Percentiles rank a stretch among this genome's conserved stretches.
phyloP scores from a whole-genome alignment of 2,888 invertebrate genomes.

The Drosophila formosana region DNA sequence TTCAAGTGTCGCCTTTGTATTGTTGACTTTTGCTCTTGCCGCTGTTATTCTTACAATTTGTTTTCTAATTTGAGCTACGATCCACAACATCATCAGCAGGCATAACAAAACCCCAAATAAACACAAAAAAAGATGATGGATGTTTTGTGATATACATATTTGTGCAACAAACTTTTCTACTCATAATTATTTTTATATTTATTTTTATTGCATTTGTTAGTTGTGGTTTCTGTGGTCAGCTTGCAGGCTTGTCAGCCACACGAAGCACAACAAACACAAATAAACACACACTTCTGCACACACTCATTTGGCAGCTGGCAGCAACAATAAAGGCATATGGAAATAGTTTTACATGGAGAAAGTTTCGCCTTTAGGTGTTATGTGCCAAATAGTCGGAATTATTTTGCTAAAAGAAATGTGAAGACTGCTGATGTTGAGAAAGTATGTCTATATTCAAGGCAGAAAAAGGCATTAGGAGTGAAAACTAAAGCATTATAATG shows the following conservation, averaged over 20 bases:
- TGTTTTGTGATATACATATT: slow-evolving; percentile 15
- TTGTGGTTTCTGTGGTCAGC: slow-evolving; percentile 66
- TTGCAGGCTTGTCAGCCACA: slow-evolving; percentile 28
- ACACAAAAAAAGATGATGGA: slow-evolving; percentile 19
- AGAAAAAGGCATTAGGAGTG: slow-evolving; percentile 2
- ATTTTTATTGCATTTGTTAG: slow-evolving; percentile 66
- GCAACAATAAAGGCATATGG: slow-evolving; percentile 26
- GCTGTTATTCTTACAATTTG: slow-evolving; percentile 44
- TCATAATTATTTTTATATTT: slow-evolving; percentile 64
- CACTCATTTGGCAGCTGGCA: slow-evolving; percentile 8
- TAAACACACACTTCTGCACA: not conserved
- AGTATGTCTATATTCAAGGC: slow-evolving; percentile 1
- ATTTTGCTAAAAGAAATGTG: slow-evolving; percentile 17
- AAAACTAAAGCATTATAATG: slow-evolving; percentile 4
- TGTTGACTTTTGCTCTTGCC: slow-evolving; percentile 22
- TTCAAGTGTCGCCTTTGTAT: slow-evolving; percentile 39
- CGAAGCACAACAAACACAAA: slow-evolving; percentile 1
- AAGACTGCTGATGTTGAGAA: slow-evolving; percentile 9
- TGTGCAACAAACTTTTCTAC: slow-evolving; percentile 46
- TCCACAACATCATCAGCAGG: not conserved
- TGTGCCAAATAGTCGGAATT: slow-evolving; percentile 33
- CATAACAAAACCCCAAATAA: slow-evolving; percentile 12
- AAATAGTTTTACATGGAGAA: slow-evolving; percentile 47
- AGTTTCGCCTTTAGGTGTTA: slow-evolving; percentile 43
- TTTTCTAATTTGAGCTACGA: slow-evolving; percentile 48